Conservation (phyloP, 2,113 vertebrate species). For the Ovis canadensis region DNA sequence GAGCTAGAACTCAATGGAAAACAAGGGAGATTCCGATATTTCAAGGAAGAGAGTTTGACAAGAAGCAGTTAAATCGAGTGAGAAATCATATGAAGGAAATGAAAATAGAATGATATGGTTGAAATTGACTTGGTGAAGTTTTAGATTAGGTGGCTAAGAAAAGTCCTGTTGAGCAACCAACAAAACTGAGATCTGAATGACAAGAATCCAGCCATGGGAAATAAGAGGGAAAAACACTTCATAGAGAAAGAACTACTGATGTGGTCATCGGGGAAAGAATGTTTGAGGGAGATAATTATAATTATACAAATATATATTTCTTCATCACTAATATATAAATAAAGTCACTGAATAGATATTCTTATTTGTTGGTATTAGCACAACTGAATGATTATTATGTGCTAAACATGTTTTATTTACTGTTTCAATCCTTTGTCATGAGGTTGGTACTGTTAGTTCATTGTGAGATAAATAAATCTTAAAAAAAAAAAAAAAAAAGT, state of each 20-base stretch:
- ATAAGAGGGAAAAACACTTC: background rate
- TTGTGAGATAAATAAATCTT: background rate
- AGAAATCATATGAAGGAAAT: background rate
- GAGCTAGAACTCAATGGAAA: background rate
- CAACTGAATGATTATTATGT: background rate
- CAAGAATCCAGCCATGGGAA: background rate
- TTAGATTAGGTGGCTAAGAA: background rate
- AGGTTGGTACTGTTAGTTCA: background rate
- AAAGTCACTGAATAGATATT: background rate
- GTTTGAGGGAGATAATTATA: background rate
- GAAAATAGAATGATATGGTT: background rate
- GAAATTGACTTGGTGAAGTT: background rate
- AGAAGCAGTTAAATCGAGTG: background rate
- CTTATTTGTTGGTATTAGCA: background rate
- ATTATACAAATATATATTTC: background rate
- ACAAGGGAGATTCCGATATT: background rate
- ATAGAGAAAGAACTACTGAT: background rate
- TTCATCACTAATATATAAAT: background rate
- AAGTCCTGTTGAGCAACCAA: background rate
- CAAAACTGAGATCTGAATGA: background rate
- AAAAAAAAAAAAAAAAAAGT: background rate
- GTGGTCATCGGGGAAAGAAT: background rate
- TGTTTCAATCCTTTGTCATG: background rate
- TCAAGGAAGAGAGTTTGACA: background rate
- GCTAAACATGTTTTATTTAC: background rate